Conservation (phyloP, 2,888 invertebrate genomes). For the Hoplodrina blanda region DNA sequence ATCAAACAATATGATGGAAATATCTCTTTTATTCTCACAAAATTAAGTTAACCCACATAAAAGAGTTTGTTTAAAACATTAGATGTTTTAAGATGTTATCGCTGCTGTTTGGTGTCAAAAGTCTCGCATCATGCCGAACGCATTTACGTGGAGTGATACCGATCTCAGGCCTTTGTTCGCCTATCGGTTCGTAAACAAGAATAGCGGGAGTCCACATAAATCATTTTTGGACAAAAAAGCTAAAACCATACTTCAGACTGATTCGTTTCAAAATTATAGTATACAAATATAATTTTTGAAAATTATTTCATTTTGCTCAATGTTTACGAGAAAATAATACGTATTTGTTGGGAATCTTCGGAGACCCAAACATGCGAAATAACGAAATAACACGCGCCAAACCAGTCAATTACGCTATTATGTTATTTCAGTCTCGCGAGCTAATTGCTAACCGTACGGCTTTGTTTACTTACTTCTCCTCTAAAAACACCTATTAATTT, state of each 20-base stretch:
- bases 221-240: conserved; percentile 72
- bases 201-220: conserved; percentile 89
- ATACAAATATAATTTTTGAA: conserved; percentile 1
- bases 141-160: conserved; percentile 84
- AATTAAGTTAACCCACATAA: conserved; percentile 89
- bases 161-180: conserved; percentile 85
- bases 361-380: conserved; percentile 62
- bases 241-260: conserved; percentile 23
- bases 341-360: conserved; percentile 58
- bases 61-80: conserved; percentile 91
- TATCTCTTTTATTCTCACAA: conserved; percentile 86
- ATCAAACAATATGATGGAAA: conserved; percentile 79
- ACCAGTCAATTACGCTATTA: conserved; percentile 75
- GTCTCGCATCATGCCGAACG: conserved; percentile 89
- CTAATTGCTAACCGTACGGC: conserved; percentile 70
- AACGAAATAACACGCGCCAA: conserved; percentile 73
- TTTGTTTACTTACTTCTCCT: conserved; percentile 74
- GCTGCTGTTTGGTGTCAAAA: conserved; percentile 88
- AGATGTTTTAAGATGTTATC: conserved; percentile 89
- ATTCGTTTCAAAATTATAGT: conserved; percentile 23
- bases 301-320: conserved; percentile 51
- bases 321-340: conserved; percentile 60
- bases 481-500: conserved; percentile 66
- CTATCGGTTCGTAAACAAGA: conserved; percentile 87
- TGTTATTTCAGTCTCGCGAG: conserved; percentile 63